Conservation (phyloP, 2,888 invertebrate genomes). For the Eudemis profundana region DNA sequence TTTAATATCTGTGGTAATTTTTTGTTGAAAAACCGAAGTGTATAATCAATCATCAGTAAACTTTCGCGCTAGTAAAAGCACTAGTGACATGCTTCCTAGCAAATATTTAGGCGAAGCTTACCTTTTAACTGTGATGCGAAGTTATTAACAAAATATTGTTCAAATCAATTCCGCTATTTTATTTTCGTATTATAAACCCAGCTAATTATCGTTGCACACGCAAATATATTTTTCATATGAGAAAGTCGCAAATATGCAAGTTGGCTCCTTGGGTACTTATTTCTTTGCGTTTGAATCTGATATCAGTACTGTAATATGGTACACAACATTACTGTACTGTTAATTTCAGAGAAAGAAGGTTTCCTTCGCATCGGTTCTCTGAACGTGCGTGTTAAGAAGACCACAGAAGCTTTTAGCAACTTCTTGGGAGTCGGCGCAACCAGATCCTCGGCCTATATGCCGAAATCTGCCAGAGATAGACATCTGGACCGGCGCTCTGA, state of each 20-base stretch:
- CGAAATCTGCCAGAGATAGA: conserved; percentile 66
- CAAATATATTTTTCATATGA: no score
- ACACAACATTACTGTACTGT: neutral
- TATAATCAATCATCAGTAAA: no score
- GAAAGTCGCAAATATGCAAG: no score
- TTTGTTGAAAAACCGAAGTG: no score
- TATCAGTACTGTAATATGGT: neutral
- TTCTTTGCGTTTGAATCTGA: neutral
- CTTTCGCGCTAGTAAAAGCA: no score
- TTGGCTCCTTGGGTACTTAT: neutral
- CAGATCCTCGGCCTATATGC: conserved; percentile 78
- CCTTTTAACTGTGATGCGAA: no score
- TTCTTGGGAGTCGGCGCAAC: conserved; percentile 92
- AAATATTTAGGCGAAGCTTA: no score
- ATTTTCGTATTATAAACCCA: neutral
- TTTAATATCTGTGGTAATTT: no score
- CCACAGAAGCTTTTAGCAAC: conserved; percentile 96
- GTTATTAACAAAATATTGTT: no score
- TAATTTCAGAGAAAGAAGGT: conserved; percentile 92
- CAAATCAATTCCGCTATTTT: no score
- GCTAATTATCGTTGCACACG: no score
- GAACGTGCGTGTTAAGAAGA: conserved; percentile 96
- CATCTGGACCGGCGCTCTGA: conserved; percentile 68
- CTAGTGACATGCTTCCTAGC: no score
- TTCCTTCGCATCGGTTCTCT: conserved; percentile 96